Conservation (phyloP, 64 coral and sea anemone species). For the Platygyra sinensis region DNA sequence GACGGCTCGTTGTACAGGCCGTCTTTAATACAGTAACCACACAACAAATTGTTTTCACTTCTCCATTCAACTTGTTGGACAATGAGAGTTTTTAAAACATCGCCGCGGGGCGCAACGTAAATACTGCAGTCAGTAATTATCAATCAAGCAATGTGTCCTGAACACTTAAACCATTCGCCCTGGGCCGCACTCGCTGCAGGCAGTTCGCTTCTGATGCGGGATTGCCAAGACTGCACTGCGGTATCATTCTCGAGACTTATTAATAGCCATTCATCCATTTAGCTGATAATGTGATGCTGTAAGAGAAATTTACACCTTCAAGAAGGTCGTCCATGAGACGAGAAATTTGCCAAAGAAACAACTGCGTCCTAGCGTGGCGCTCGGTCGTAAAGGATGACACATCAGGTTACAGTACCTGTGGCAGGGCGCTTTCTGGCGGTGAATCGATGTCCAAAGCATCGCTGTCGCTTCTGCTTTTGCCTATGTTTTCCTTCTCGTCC, state of each 20-base stretch:
- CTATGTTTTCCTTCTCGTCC: slow-evolving; percentile 96
- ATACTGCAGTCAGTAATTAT: slow-evolving; percentile 48
- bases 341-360: slow-evolving; percentile 12
- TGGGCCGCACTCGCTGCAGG: slow-evolving; percentile 40
- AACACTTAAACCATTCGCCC: background rate
- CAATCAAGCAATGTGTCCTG: slow-evolving; percentile 31
- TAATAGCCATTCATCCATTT: slow-evolving; percentile 99
- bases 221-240: slow-evolving; percentile 64
- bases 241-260: slow-evolving; percentile 68
- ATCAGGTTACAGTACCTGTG: slow-evolving; percentile 59
- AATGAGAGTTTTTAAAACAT: slow-evolving; percentile 89
- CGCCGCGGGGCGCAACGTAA: slow-evolving; percentile 82
- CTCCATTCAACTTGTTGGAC: slow-evolving; percentile 49
- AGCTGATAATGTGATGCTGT: slow-evolving; percentile 99
- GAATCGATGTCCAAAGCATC: slow-evolving; percentile 86
- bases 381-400: slow-evolving; percentile 14
- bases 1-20: slow-evolving; percentile 45
- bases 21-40: slow-evolving; percentile 54
- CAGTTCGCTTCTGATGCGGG: slow-evolving; percentile 47
- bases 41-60: slow-evolving; percentile 48
- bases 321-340: slow-evolving; percentile 21
- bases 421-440: slow-evolving; percentile 71
- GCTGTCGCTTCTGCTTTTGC: slow-evolving; percentile 79
- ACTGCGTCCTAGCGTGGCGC: slow-evolving; percentile 18
- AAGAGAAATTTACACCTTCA: slow-evolving; percentile 80